These are phyloP conservation scores for Emydocephalus ijimae DNA, from an alignment of 2,113 vertebrate genomes.

Conservation along the genomic window DNA sequence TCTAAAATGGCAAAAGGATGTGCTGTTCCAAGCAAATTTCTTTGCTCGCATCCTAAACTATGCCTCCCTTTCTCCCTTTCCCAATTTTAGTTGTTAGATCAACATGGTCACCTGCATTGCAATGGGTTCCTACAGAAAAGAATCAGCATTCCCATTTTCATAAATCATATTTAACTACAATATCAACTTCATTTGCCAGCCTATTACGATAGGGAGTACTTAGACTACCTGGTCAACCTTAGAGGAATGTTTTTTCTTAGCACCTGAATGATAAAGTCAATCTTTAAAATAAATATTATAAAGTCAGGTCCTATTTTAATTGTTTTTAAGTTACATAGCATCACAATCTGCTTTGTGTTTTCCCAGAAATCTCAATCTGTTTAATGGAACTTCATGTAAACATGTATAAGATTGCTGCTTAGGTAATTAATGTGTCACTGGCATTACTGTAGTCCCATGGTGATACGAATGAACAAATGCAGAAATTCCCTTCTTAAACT, in stretches of 20 bases:
- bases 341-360: not conserved
- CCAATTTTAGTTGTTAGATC: not conserved
- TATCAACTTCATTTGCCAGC: not conserved
- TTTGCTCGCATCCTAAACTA: not conserved
- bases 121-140: not conserved
- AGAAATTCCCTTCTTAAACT: slow-evolving; percentile 18
- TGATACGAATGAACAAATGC: slow-evolving; percentile 21
- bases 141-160: not conserved
- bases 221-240: not conserved
- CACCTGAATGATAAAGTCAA: not conserved
- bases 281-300: not conserved
- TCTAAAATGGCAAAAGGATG: not conserved
- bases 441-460: slow-evolving; percentile 34
- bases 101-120: not conserved
- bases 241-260: not conserved
- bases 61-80: not conserved
- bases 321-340: rapidly evolving
- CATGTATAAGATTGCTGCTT: not conserved
- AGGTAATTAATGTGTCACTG: slow-evolving; percentile 30
- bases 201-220: not conserved
- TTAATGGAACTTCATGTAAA: not conserved
- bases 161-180: not conserved
- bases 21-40: not conserved
- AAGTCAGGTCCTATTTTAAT: not conserved
- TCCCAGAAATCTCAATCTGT: not conserved